Conservation (phyloP, 2,113 vertebrate species). For the Acrocephalus arundinaceus region DNA sequence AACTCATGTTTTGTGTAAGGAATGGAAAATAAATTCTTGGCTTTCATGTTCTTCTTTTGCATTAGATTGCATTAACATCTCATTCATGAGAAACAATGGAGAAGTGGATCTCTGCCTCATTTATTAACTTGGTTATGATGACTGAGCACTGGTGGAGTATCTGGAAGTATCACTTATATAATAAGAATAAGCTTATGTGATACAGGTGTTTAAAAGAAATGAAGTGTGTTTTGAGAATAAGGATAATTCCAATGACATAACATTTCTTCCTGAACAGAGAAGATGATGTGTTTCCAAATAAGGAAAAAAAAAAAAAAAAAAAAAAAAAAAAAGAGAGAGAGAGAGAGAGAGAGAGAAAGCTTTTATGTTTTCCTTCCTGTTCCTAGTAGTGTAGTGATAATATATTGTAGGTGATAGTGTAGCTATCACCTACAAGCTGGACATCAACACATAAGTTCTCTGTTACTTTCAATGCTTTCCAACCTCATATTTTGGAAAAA, state of each 20-base stretch:
- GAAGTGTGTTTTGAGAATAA: not conserved
- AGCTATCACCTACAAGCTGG: not conserved
- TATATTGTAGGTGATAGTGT: too few relatives aligned
- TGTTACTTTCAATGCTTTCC: not conserved
- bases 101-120: not conserved
- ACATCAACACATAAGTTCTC: not conserved
- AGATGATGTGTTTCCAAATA: not conserved
- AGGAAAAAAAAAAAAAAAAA: accelerated
- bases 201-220: not conserved
- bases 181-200: not conserved
- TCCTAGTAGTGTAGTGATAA: not conserved
- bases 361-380: not conserved
- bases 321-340: too few relatives aligned
- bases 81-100: not conserved
- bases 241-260: not conserved
- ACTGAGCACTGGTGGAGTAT: not conserved
- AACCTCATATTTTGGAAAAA: not conserved
- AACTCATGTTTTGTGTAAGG: not conserved
- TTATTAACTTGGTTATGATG: not conserved
- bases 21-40: not conserved
- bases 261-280: not conserved
- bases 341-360: too few relatives aligned
- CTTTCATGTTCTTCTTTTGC: not conserved
- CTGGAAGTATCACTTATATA: not conserved
- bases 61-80: not conserved